phyloP scores from a whole-genome alignment of 2,797 vertebrate genomes.

The Synaphobranchus kaupii region DNA sequence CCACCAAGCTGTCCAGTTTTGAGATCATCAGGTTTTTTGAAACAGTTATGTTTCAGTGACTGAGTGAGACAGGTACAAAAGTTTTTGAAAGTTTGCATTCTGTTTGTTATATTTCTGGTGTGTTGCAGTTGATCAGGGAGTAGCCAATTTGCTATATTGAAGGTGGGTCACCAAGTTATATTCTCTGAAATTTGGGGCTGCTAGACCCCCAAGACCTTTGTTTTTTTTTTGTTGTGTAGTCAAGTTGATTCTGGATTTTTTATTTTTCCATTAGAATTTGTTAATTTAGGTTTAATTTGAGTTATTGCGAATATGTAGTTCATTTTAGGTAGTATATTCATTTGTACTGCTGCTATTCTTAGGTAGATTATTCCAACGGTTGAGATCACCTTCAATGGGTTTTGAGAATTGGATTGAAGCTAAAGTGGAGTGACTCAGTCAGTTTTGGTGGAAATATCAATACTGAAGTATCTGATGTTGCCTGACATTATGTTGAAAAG shows the following conservation, averaged over 20 bases:
- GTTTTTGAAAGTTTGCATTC: not conserved
- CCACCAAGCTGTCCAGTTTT: not conserved
- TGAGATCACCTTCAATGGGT: not conserved
- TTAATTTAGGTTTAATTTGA: too few species aligned
- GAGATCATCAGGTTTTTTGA: not conserved
- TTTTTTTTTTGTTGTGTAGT: not conserved
- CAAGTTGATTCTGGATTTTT: not conserved
- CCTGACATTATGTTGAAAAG: not conserved
- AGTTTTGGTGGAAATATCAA: not conserved
- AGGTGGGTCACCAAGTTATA: not conserved
- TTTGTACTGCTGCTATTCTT: not conserved
- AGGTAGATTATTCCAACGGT: not conserved
- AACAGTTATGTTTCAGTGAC: not conserved
- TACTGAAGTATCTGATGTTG: not conserved
- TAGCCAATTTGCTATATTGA: not conserved
- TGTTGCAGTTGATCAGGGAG: not conserved
- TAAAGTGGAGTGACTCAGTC: not conserved
- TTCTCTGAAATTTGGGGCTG: not conserved
- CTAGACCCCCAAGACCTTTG: not conserved
- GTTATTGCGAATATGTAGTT: not conserved
- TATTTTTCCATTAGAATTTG: too few species aligned
- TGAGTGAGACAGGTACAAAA: not conserved
- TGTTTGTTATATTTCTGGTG: not conserved
- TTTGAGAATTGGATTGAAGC: not conserved
- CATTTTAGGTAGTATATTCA: not conserved